These are phyloP conservation scores for Eilema sororculum DNA, from an alignment of 2,888 invertebrate genomes.

Conservation along the genomic window DNA sequence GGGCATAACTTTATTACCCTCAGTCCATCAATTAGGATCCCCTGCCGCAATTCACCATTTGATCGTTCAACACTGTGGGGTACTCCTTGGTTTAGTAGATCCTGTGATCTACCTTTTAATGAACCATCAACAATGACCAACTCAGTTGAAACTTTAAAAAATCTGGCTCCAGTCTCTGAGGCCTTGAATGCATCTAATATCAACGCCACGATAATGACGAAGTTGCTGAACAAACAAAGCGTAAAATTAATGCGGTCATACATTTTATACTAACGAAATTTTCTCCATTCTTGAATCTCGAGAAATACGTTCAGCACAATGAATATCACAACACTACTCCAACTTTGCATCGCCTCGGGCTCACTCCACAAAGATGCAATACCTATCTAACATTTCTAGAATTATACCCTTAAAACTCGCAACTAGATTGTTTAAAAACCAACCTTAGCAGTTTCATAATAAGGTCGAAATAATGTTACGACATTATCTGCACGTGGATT, in stretches of 20 bases:
- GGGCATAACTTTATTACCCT: too few species aligned
- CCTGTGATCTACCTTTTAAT: too few species aligned
- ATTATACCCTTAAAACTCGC: background rate
- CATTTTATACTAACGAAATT: slow-evolving; percentile 33
- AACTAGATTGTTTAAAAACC: background rate
- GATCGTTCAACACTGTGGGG: too few species aligned
- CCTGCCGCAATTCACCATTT: too few species aligned
- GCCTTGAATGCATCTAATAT: too few species aligned
- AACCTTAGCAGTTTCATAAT: background rate
- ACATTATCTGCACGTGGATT: background rate
- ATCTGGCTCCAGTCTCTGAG: too few species aligned
- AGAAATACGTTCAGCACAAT: slow-evolving; percentile 47
- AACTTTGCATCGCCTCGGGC: slow-evolving; percentile 57
- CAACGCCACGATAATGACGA: background rate
- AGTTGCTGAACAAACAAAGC: background rate
- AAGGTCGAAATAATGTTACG: slow-evolving; percentile 18
- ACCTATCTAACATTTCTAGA: slow-evolving; percentile 24
- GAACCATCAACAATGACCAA: too few species aligned
- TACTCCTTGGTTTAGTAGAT: too few species aligned
- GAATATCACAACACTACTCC: slow-evolving; percentile 50
- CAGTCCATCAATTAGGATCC: too few species aligned
- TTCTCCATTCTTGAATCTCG: slow-evolving; percentile 17
- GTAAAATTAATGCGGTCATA: slow-evolving; percentile 27
- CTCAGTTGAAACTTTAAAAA: too few species aligned
- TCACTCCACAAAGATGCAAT: slow-evolving; percentile 58